Evolutionary conservation across 92 coral and sea anemone genomes (phyloP), one percentile per base, ranked within the genome.

Genomic region (Meandrina meandrites): DNA sequence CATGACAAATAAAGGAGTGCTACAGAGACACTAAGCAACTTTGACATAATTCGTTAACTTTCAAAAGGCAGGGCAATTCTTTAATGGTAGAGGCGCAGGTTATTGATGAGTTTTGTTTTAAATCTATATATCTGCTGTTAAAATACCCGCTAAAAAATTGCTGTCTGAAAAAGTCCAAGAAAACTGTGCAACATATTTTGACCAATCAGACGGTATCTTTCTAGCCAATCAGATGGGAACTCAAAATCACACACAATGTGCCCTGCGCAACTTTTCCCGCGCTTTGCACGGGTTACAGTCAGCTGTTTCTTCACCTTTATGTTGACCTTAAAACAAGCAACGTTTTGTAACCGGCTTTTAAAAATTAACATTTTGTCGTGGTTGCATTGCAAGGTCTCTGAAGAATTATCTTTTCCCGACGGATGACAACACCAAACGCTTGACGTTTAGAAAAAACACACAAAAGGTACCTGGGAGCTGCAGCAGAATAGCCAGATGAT

Each of bases 401-500:
- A 1, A 2, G 3, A 54, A 54, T 13, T 54, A 1, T 15, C 21
- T 54, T 54, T 54, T 17, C 60, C 22, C 4, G 22, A 54, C 60
- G 22, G 60, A 15, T 0, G 60, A 15, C 1, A 17, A 54, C 19
- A 54, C 60, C 22, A 54, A 54, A 16, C 16, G 9, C 21, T 15
- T 54, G 22, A 62, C 30, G 31, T 32, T 19, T 10, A 56, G 48
- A 62, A 81, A 81, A 28, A 67, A 27, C 57, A 81, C 27, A 67
- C n/a, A n/a, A n/a, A n/a, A 81, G 5, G 1, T 87, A 95, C 99
- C 99, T 95, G 62, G 99, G 97, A 3, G 93, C 15, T 19, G 78
- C 89, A 24, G 91, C 89, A 15, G 92, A 78, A 82, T 97, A 97
- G 62, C 98, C 99, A 9, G 99, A 97, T 28, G 99, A 97, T 73